Evolutionary conservation across 2,888 invertebrate species (phyloP), one percentile per base, ranked within the genome.

Genomic region (Formica aserva): DNA sequence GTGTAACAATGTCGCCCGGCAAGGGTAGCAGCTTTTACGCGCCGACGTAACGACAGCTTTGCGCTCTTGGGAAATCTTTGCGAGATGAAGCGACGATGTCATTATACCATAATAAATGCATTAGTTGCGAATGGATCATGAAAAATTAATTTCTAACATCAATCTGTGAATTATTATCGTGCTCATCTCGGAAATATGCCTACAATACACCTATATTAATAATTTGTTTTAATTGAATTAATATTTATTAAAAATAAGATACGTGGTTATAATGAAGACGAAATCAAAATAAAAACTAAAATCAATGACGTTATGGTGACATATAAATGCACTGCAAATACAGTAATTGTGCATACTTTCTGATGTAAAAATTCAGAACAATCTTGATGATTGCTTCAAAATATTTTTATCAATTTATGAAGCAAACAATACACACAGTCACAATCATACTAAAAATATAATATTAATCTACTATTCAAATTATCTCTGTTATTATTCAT

Each of bases 21-120:
- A 63, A 35, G 67, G 29, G n/a, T 41, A 55, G 78, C 78, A 22
- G 41, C 72, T 83, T 63, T 83, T 63, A 57, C 63, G 22, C 63
- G 55, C 55, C 69, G 45, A 13, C n/a, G 65, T 48, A 65, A 29
- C 26, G 15, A 38, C 29, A 80, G 63, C 45, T 67, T 32, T 11
- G 48, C 35, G 60, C 84, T 67, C 82, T 52, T 38, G 84, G 82
- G 84, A 84, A 84, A 84, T 84, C 72, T 84, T 84, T 67, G 65
- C 74, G 32, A 74, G 62, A 82, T 45, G 72, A 29, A 84, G 62
- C 32, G 66, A 41, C 38, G 35, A 82, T 45, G 65, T 66, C 57
- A 74, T 84, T 74, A 82, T 67, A 62, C 57, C 48, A 52, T 74
- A 74, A 82, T 75, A 84, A 84, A 80, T 62, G 60, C 78, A 76